Percentiles rank a stretch among this genome's conserved stretches.
Evolutionary conservation across 2,888 invertebrate species (phyloP).

Genomic region (Vanessa cardui): DNA sequence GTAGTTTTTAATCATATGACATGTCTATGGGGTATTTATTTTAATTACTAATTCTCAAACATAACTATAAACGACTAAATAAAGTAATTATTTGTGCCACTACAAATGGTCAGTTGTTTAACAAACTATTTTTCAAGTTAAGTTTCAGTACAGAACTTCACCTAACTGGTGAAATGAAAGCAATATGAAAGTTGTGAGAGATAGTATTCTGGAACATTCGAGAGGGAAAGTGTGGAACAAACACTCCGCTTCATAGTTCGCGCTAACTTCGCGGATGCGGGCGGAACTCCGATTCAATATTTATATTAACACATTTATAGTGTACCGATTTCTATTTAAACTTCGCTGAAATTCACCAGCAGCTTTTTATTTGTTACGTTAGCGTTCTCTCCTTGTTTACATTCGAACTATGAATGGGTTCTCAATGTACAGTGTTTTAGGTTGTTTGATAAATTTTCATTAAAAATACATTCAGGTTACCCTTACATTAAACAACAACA

Average conservation of each 20-base stretch:
- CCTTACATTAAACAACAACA: no score
- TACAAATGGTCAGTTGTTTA: not conserved
- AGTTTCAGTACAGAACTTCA: slow-evolving; percentile 1
- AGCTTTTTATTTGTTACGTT: slow-evolving; percentile 2
- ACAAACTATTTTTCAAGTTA: not conserved
- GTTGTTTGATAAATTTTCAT: no score
- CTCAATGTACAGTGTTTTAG: not conserved
- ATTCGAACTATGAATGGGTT: not conserved
- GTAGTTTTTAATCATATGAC: no score
- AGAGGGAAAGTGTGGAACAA: slow-evolving; percentile 44
- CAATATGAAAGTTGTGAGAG: slow-evolving; percentile 27
- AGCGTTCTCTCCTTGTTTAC: not conserved
- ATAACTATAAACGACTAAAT: not conserved
- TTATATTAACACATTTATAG: slow-evolving; percentile 36
- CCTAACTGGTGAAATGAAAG: slow-evolving; percentile 1
- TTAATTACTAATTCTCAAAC: no score
- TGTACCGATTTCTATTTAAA: slow-evolving; percentile 49
- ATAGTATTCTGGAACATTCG: slow-evolving; percentile 31
- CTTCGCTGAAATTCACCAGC: slow-evolving; percentile 15
- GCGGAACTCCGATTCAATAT: slow-evolving; percentile 41
- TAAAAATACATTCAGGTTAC: no score
- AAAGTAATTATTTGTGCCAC: not conserved
- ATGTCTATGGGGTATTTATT: no score
- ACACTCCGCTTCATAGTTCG: slow-evolving; percentile 39
- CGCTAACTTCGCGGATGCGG: slow-evolving; percentile 41